These are phyloP conservation scores for Gymnobelideus leadbeateri DNA, from an alignment of 2,113 vertebrate species.

Conservation along the genomic window DNA sequence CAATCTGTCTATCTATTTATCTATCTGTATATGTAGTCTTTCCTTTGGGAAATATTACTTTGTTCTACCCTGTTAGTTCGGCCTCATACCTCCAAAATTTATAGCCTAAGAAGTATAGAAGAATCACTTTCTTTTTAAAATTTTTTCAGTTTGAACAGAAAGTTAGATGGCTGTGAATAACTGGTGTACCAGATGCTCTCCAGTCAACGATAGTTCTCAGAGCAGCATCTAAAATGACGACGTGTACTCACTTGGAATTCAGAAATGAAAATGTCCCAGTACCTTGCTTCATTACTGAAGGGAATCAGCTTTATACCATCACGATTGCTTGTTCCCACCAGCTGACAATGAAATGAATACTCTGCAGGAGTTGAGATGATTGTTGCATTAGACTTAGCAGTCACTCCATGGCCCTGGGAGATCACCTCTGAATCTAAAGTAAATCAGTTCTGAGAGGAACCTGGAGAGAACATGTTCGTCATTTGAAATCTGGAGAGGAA, in stretches of 20 bases:
- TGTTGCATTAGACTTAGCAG: constrained; percentile 82
- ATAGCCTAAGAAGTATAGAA: constrained; percentile 38
- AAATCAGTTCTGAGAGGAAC: constrained; percentile 84
- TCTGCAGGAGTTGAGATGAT: constrained; percentile 86
- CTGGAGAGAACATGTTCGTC: constrained; percentile 81
- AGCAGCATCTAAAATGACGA: constrained; percentile 81
- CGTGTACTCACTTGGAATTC: constrained; percentile 86
- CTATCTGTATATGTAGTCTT: constrained; percentile 4
- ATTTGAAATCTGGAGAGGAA: constrained; percentile 85
- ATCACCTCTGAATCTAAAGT: constrained; percentile 84
- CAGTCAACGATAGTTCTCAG: constrained; percentile 80
- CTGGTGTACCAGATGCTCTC: constrained; percentile 74
- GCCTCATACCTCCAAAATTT: constrained; percentile 62
- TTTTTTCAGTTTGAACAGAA: constrained; percentile 79
- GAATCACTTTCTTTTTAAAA: constrained; percentile 68
- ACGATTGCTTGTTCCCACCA: constrained; percentile 85
- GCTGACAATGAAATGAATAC: constrained; percentile 90
- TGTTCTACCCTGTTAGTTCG: constrained; percentile 35
- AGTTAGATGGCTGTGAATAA: constrained; percentile 77
- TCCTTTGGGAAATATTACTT: constrained; percentile 56
- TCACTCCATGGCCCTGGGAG: constrained; percentile 78
- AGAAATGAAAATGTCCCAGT: constrained; percentile 86
- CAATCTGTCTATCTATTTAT: not conserved
- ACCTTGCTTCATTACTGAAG: constrained; percentile 76
- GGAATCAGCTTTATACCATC: constrained; percentile 82